phyloP scores from a whole-genome alignment of 2,888 invertebrate species.

The Dione vanillae region DNA sequence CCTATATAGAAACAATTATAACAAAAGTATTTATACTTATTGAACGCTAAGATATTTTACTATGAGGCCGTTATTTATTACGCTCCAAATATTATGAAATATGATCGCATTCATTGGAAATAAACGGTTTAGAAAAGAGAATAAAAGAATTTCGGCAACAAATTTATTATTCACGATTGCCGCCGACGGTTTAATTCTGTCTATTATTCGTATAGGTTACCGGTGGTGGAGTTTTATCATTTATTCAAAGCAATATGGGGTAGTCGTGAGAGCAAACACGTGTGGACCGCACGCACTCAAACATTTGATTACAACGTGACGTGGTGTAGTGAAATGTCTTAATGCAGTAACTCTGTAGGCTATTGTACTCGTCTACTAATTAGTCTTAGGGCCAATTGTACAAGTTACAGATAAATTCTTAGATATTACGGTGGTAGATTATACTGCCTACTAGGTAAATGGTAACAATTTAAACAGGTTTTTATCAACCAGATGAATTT shows the following conservation, averaged over 20 bases:
- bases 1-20: not conserved
- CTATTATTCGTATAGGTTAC: constrained; percentile 43
- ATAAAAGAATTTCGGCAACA: constrained; percentile 36
- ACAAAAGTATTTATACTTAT: not conserved
- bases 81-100: constrained; percentile 40
- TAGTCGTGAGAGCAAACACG: constrained; percentile 44
- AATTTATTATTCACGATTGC: constrained; percentile 41
- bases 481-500: too few species aligned
- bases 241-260: constrained; percentile 48
- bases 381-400: too few species aligned
- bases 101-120: constrained; percentile 38
- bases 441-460: too few species aligned
- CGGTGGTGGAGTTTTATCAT: constrained; percentile 43
- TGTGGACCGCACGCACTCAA: constrained; percentile 34
- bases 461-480: too few species aligned
- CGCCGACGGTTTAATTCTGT: constrained; percentile 38
- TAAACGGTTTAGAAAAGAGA: constrained; percentile 35
- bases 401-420: too few species aligned
- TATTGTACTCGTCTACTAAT: not conserved
- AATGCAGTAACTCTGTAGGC: not conserved
- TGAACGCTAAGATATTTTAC: constrained; percentile 23
- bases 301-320: constrained; percentile 30
- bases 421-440: not conserved
- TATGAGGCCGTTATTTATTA: constrained; percentile 36
- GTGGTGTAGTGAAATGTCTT: constrained; percentile 2